phyloP scores from a whole-genome alignment of 2,888 invertebrate species.

The Latrodectus elegans region DNA sequence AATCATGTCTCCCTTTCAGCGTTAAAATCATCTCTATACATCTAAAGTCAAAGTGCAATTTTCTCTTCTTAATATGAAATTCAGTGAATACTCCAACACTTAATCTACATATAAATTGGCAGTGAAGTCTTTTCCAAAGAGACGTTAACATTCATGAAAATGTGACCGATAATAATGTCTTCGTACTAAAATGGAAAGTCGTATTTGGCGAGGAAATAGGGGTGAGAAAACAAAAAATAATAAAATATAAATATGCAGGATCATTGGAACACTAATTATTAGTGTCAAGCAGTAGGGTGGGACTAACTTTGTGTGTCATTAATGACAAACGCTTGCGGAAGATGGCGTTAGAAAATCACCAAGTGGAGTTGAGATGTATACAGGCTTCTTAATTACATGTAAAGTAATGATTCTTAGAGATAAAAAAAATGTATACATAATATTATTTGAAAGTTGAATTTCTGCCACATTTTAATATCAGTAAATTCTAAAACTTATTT shows the following conservation, averaged over 20 bases:
- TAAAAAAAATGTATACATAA: no score
- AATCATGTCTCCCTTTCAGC: no score
- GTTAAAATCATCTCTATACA: no score
- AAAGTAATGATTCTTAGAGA: not conserved
- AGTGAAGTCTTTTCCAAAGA: slow-evolving; percentile 24
- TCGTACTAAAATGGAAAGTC: slow-evolving; percentile 37
- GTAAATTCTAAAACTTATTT: no score
- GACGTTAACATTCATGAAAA: slow-evolving; percentile 26
- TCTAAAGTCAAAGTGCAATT: slow-evolving; percentile 43
- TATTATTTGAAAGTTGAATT: no score
- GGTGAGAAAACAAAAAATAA: slow-evolving; percentile 8
- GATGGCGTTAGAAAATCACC: slow-evolving; percentile 12
- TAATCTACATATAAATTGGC: slow-evolving; percentile 65
- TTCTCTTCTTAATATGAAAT: slow-evolving; percentile 48
- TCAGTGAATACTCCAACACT: not conserved
- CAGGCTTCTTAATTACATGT: not conserved
- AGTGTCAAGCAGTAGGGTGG: slow-evolving; percentile 63
- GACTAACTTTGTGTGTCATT: slow-evolving; percentile 49
- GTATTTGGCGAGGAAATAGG: slow-evolving; percentile 1
- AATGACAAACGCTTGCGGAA: slow-evolving; percentile 19
- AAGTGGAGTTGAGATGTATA: not conserved
- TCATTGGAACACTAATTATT: slow-evolving; percentile 63
- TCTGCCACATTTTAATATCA: no score
- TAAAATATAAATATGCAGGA: slow-evolving; percentile 56
- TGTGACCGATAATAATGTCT: slow-evolving; percentile 38